phyloP scores from a whole-genome alignment of 2,888 invertebrate species.

The Habrosyne pyritoides region DNA sequence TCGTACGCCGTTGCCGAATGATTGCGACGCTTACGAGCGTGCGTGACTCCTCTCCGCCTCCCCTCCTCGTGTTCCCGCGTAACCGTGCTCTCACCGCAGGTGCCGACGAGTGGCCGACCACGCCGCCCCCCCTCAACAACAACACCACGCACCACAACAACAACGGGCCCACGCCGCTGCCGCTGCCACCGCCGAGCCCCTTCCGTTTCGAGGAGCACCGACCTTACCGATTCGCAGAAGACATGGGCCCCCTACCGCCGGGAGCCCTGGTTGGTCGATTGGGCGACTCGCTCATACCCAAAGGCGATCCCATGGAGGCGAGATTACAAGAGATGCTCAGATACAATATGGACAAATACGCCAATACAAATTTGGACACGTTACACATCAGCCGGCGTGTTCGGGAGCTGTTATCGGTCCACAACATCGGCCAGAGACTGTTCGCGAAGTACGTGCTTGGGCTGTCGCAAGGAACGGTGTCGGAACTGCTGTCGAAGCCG shows the following conservation, averaged over 20 bases:
- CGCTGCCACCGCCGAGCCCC: constrained; percentile 83
- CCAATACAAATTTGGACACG: constrained; percentile 97
- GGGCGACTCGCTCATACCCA: constrained; percentile 95
- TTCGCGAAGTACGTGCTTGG: constrained; percentile 99
- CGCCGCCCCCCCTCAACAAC: constrained; percentile 81
- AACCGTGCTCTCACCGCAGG: constrained; percentile 79
- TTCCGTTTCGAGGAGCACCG: constrained; percentile 93
- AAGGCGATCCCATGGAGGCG: constrained; percentile 97
- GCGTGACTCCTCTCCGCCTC: constrained; percentile 80
- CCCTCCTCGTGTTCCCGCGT: constrained; percentile 90
- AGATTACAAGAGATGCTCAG: constrained; percentile 95
- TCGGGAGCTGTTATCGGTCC: constrained; percentile 95
- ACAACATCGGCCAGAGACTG: constrained; percentile 98
- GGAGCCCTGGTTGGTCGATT: constrained; percentile 92
- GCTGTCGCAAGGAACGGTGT: constrained; percentile 98
- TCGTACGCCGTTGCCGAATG: constrained; percentile 48
- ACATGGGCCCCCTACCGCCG: constrained; percentile 88
- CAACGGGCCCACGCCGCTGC: constrained; percentile 77
- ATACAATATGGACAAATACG: constrained; percentile 98
- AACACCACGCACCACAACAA: constrained; percentile 82
- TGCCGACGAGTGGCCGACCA: constrained; percentile 79
- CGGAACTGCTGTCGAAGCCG: constrained; percentile 98
- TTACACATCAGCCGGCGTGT: constrained; percentile 96
- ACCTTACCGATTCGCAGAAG: constrained; percentile 92
- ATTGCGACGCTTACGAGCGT: constrained; percentile 65